A percentile compares a stretch with the other conserved stretches of the same genome.
Evolutionary conservation across 1,140 invertebrate genomes (phyloP).

Genomic region (Heliconius himera): DNA sequence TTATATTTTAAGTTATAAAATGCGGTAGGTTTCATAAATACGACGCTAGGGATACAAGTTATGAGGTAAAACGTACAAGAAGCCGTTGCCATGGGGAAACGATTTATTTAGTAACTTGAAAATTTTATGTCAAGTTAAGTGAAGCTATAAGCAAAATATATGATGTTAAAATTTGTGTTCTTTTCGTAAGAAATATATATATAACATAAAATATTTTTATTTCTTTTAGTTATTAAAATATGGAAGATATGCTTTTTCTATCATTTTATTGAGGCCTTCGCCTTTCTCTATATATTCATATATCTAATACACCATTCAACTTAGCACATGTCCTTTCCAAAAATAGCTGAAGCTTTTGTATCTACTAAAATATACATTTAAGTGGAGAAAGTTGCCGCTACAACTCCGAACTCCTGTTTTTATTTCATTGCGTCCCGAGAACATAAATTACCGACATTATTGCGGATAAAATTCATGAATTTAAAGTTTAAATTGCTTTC

Average conservation of each 20-base stretch:
- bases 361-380: slow-evolving; percentile 25
- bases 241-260: neutral
- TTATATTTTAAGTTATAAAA: neutral
- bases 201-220: too few species aligned
- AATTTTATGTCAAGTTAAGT: neutral
- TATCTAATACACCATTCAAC: neutral
- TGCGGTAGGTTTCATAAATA: neutral
- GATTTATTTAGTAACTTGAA: slow-evolving; percentile 9
- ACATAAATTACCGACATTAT: slow-evolving; percentile 33
- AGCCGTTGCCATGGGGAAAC: neutral
- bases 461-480: slow-evolving; percentile 33
- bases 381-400: slow-evolving; percentile 15
- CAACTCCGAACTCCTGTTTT: slow-evolving; percentile 19
- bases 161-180: neutral
- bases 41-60: neutral
- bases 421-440: slow-evolving; percentile 25
- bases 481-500: slow-evolving; percentile 39
- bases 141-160: neutral
- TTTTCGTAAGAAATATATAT: neutral
- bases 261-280: neutral
- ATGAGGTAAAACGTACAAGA: neutral
- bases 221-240: neutral
- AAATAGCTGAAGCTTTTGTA: neutral
- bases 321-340: neutral
- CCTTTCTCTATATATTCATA: neutral